Base-by-base conservation (phyloP, 2,113 vertebrate genomes). In the Rhombomys opimus region DNA sequence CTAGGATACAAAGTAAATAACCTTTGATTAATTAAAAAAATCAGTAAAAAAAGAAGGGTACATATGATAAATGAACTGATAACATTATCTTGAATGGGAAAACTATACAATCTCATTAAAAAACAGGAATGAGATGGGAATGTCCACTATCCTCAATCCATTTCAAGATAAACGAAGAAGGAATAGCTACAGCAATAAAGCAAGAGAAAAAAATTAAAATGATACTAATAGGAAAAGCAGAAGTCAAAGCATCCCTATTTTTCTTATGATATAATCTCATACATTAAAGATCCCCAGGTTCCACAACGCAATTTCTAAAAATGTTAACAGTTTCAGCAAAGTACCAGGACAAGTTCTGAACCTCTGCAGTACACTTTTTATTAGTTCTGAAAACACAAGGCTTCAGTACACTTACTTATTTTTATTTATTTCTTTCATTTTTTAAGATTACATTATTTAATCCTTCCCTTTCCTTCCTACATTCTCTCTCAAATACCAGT, bases 401-500 rank as follows among this genome's bases (percentile, higher is more conserved):
- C 9, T 75, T 75, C 23, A 75, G 1, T 52, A 54, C 1, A 32
- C 20, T 35, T 80, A 35, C 17, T 54, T 54, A 35, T 30, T 30
- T 50, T 52, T 52, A 52, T 30, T 52, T 52, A 52, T 52, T 27
- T 50, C 1, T 52, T 52, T 52, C 10, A 65, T 8, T 7, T 41
- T 52, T 52, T 13, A 30, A 4, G 32, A 20, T 30, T 17, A 80
- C 4, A 80, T n/a, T 8, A 57, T n/a, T 35, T 80, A 4, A n/a
- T 80, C 17, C 9, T 35, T 80, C 18, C 1, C 0, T 57, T 80
- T 57, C 30, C 9, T 80, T 11, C 4, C 2, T 12, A 9, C 52
- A 22, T 25, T 10, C 30, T 3, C 9, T 2, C 32, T 2, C 17
- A 57, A 35, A 57, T 5, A 20, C 1, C 6, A 20, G 9, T 35